Percentiles rank a stretch among this genome's conserved stretches.
phyloP scores from a whole-genome alignment of 2,113 vertebrate species.

The Panthera tigris region DNA sequence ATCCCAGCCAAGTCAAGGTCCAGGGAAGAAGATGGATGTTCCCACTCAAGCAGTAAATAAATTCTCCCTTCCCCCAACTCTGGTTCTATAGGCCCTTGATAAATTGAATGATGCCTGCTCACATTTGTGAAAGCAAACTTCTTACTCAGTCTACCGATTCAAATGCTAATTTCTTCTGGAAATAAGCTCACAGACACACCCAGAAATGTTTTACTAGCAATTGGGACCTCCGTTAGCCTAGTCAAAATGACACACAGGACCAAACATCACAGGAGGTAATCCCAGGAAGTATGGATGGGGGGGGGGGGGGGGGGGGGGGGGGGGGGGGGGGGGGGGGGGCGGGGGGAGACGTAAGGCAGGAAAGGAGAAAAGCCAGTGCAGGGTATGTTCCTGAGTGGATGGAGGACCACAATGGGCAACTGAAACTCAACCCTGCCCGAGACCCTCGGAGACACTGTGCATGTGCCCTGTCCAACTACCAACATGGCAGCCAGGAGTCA shows the following conservation, averaged over 20 bases:
- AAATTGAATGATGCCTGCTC: neutral
- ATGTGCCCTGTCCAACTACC: too few relatives aligned
- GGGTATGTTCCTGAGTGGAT: too few relatives aligned
- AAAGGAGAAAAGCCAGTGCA: neutral
- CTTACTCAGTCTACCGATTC: neutral
- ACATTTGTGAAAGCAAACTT: neutral
- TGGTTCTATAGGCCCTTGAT: neutral
- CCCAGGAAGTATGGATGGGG: neutral
- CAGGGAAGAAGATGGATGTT: too few relatives aligned
- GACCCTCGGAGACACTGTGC: neutral
- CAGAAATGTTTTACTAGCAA: neutral
- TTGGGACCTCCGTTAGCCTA: neutral
- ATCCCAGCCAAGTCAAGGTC: neutral
- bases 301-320: too few relatives aligned
- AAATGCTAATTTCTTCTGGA: neutral
- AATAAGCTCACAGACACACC: neutral
- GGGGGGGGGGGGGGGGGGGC: too few relatives aligned
- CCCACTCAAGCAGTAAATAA: neutral
- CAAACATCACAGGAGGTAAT: neutral
- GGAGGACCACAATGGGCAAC: neutral
- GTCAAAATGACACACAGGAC: neutral
- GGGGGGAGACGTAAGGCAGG: neutral
- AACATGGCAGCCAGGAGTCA: neutral
- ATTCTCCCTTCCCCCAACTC: neutral
- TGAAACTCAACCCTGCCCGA: neutral